Base-by-base conservation (phyloP, 1,140 invertebrate genomes). In the Halictus rubicundus region DNA sequence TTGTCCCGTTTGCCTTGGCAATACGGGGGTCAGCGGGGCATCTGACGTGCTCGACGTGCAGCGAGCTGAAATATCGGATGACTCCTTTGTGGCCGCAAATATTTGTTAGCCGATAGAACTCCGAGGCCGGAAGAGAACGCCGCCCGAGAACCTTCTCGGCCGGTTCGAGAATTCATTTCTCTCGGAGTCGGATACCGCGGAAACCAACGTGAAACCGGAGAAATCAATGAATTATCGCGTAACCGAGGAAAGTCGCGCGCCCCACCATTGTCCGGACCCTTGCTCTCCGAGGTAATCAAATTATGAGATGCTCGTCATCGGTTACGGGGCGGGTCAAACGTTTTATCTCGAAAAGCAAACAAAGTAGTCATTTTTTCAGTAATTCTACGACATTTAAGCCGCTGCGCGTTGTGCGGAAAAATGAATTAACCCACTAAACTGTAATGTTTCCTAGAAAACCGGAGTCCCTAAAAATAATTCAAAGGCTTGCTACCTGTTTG, bases 11-110 rank as follows among this genome's bases (percentile, higher is more conserved):
- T 49, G 16, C 5, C 57, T 6, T 25, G 19, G 23, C 8, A 69
- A 49, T 25, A 46, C 21, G 25, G 10, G 42, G 32, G 27, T 25
- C 59, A 72, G 49, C 57, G 59, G 42, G 49, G 59, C 70, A 72
- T 46, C 59, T 32, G 49, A 72, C 70, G n/a, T 27, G 59, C 9
- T 52, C 46, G 8, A 10, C 3, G 27, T 4, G 14, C 25, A 25
- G 23, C 9, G 14, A 32, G 27, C 10, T 59, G 46, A 77, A 69
- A 77, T 77, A 77, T 77, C 66, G 39, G 9, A 37, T 77, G 25
- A 49, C 39, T 19, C 32, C 39, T 19, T 23, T 23, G 25, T 21
- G 5, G 7, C 14, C 16, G 37, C 39, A 61, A 76, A 69, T 77
- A 69, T 77, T 69, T 69, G 27, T 19, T 46, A 16, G 6, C 10